Base-by-base conservation (phyloP, 2,888 invertebrate species). In the Andrena dorsata region DNA sequence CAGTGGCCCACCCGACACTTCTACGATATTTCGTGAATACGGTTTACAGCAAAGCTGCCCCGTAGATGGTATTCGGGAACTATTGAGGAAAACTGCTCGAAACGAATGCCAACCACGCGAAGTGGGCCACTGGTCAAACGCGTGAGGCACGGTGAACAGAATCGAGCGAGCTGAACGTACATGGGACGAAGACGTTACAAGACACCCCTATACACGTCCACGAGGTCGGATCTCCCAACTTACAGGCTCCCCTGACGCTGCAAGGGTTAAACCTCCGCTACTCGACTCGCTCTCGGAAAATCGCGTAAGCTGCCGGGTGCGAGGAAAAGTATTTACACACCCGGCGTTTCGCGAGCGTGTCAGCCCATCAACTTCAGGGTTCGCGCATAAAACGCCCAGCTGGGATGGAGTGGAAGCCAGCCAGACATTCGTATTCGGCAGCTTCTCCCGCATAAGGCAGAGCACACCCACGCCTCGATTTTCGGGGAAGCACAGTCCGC, bases 401-500 rank as follows among this genome's bases (percentile, higher is more conserved):
- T 61, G 16, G 35, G 13, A 41, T 58, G 65, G 41, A 61, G 60
- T 41, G 41, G 16, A 41, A 16, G 10, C 32, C 20, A 58, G 23
- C 13, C 10, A 20, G 30, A 23, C 49, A 65, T 58, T 58, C 56
- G 56, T 10, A 47, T 47, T 74, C 73, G 73, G 28, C 30, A 58
- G 71, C 30, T 61, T 30, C 49, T 28, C 28, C 26, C 68, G 7
- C 66, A 16, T 41, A 5, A 41, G n/a, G 58, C 28, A 35, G 49
- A 13, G n/a, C 49, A 51, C 66, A 13, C 61, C 65, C 35, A 49
- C 66, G 66, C 60, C 10, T 60, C 23, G 71, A 83, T 74, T 84
- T 84, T 73, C 65, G 64, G 58, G 66, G 23, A 64, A 80, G 71
- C 76, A 41, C 65, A 53, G 85, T 83, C 80, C 66, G 79, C 75